Conservation (phyloP, 2,888 invertebrate species). For the Lutraria lutraria region DNA sequence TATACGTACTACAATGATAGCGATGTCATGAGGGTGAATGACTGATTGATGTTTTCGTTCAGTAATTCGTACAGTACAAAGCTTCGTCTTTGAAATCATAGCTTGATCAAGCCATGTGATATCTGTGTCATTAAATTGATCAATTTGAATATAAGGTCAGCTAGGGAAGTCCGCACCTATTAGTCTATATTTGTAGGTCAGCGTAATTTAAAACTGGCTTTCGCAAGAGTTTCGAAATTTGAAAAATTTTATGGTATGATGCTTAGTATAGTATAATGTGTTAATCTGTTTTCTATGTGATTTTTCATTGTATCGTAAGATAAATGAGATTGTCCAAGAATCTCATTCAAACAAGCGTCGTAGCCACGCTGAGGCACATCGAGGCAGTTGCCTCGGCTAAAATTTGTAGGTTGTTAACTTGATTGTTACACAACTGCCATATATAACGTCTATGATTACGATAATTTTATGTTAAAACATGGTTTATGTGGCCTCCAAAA, state of each 20-base stretch:
- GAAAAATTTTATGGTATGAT: neutral
- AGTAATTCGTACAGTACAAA: neutral
- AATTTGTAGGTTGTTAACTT: too few relatives aligned
- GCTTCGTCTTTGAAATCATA: neutral
- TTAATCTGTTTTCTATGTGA: neutral
- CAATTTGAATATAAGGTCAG: neutral
- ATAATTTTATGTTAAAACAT: too few relatives aligned
- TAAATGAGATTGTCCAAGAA: neutral
- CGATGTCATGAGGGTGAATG: slow-evolving; percentile 20
- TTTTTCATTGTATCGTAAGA: neutral
- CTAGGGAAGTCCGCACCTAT: neutral
- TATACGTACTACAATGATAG: slow-evolving; percentile 33
- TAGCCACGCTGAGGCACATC: too few relatives aligned
- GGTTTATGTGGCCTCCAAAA: too few relatives aligned
- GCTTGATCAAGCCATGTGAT: neutral
- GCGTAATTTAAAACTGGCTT: neutral
- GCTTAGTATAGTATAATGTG: neutral
- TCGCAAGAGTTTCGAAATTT: neutral
- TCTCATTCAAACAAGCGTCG: too few relatives aligned
- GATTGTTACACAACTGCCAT: too few relatives aligned
- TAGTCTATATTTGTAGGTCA: neutral
- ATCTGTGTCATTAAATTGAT: neutral
- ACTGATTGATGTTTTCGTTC: slow-evolving; percentile 20
- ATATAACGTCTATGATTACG: too few relatives aligned
- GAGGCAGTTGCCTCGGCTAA: too few relatives aligned